Evolutionary conservation across 2,797 vertebrate species (phyloP).

Genomic region (Meriones psammophilus): DNA sequence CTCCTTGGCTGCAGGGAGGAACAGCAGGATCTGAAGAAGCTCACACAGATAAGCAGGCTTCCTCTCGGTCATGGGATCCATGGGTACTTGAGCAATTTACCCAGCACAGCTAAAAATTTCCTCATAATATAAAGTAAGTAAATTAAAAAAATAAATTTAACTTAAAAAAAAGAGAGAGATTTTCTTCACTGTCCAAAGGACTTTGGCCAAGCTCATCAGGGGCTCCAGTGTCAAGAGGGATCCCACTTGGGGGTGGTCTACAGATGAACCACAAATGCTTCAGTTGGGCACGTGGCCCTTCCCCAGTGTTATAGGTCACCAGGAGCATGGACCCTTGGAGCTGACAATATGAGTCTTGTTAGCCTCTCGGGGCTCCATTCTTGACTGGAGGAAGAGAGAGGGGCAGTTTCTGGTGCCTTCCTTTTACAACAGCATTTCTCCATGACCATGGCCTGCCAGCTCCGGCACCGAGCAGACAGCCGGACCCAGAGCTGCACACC

Average conservation of each 20-base stretch:
- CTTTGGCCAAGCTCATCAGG: neutral
- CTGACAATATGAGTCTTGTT: neutral
- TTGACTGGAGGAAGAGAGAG: neutral
- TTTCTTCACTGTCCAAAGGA: neutral
- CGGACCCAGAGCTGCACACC: neutral
- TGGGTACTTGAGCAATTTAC: accelerated
- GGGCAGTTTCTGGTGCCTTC: neutral
- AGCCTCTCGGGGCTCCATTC: neutral
- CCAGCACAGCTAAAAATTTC: neutral
- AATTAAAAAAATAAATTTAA: no score
- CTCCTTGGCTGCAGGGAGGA: neutral
- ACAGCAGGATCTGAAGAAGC: neutral
- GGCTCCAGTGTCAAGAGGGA: neutral
- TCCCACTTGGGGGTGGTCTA: neutral
- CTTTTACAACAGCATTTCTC: neutral
- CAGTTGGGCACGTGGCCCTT: neutral
- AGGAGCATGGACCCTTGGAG: neutral
- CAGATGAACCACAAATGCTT: neutral
- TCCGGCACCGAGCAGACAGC: neutral
- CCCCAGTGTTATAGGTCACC: neutral
- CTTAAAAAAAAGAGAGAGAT: no score
- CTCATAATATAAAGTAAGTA: no score
- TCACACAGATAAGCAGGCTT: neutral
- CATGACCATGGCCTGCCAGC: no score
- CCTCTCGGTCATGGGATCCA: neutral